Conservation (phyloP, 2,797 vertebrate genomes). For the Schizopygopsis pylzovi region DNA sequence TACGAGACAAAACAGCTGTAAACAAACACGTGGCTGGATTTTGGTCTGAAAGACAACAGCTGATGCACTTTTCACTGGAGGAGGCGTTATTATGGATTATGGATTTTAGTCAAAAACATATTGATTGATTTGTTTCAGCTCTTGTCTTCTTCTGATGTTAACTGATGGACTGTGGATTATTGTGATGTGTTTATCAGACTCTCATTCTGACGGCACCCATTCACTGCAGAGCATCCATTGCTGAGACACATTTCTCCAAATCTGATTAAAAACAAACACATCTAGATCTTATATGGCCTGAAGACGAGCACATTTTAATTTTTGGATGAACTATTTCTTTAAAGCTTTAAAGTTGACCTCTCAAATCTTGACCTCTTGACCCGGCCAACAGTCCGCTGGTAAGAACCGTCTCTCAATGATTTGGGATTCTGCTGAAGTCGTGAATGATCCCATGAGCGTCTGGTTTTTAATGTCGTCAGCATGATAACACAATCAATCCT, state of each 20-base stretch:
- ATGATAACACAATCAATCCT: background rate
- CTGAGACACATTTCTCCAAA: background rate
- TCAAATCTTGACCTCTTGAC: background rate
- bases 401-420: background rate
- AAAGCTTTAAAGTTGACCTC: background rate
- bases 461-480: slow-evolving; percentile 21
- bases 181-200: background rate
- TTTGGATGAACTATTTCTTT: background rate
- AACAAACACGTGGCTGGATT: no score
- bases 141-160: no score
- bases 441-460: background rate
- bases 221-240: background rate
- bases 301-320: no score
- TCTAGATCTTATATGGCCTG: background rate
- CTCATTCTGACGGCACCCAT: background rate
- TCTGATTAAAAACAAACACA: background rate
- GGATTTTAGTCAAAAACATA: no score
- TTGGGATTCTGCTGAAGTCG: background rate
- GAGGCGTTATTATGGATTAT: no score
- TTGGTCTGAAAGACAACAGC: no score
- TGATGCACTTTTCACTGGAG: no score
- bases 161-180: no score
- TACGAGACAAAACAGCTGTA: no score
- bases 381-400: background rate
- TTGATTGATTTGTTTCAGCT: no score